phyloP scores from a whole-genome alignment of 2,888 invertebrate genomes.

The Nemotelus pantherinus region DNA sequence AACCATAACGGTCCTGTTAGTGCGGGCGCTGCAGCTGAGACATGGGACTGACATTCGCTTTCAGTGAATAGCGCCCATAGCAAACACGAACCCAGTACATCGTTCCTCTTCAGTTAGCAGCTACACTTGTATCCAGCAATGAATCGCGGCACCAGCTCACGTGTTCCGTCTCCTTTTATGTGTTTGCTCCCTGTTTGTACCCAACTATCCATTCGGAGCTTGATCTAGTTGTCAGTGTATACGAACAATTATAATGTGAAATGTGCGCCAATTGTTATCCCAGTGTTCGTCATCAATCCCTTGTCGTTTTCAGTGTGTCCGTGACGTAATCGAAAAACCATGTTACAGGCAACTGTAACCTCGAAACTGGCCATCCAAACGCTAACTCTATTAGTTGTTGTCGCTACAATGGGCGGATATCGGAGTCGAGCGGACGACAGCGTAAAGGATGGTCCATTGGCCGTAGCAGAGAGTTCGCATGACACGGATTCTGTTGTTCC shows the following conservation, averaged over 20 bases:
- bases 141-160: constrained; percentile 1
- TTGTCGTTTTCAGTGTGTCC: constrained; percentile 17
- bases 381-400: constrained; percentile 31
- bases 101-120: too few relatives aligned
- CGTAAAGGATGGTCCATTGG: neutral
- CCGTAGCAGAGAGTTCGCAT: constrained; percentile 12
- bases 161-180: neutral
- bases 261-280: constrained; percentile 15
- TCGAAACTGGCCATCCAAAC: constrained; percentile 39
- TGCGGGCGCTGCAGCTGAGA: too few relatives aligned
- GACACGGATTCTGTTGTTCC: neutral
- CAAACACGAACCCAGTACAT: too few relatives aligned
- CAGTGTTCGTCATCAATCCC: neutral
- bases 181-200: neutral
- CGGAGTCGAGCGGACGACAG: constrained; percentile 6
- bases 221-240: constrained; percentile 1
- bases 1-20: too few relatives aligned
- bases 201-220: neutral
- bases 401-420: constrained; percentile 38
- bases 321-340: constrained; percentile 31
- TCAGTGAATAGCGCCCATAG: too few relatives aligned
- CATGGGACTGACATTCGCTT: too few relatives aligned
- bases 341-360: constrained; percentile 30
- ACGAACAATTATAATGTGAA: constrained; percentile 17
- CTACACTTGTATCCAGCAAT: neutral